These are phyloP conservation scores for Epinotia bilunana DNA, from an alignment of 2,888 invertebrate genomes.

Conservation along the genomic window DNA sequence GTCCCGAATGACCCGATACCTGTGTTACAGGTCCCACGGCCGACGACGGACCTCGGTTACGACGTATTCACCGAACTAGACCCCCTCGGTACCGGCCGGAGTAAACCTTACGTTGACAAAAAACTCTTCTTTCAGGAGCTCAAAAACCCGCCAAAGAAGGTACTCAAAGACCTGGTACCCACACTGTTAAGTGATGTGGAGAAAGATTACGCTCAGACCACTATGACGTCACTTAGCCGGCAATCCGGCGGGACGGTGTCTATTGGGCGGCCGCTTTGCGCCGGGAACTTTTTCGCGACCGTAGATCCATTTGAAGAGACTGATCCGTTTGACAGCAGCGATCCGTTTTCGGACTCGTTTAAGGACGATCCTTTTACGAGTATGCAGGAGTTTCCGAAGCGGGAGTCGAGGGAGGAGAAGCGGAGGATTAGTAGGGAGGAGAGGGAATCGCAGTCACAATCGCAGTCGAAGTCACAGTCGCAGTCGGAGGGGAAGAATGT, in stretches of 20 bases:
- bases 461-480: neutral
- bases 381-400: slow-evolving; percentile 73
- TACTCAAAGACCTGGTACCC: slow-evolving; percentile 92
- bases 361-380: slow-evolving; percentile 86
- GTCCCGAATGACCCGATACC: slow-evolving; percentile 50
- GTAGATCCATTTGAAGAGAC: slow-evolving; percentile 86
- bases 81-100: slow-evolving; percentile 95
- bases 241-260: slow-evolving; percentile 81
- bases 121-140: slow-evolving; percentile 98
- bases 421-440: slow-evolving; percentile 59
- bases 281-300: slow-evolving; percentile 74
- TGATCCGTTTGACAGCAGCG: slow-evolving; percentile 90
- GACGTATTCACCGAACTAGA: slow-evolving; percentile 97
- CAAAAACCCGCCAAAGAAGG: slow-evolving; percentile 97
- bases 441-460: slow-evolving; percentile 46
- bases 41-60: slow-evolving; percentile 80
- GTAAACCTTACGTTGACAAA: slow-evolving; percentile 96
- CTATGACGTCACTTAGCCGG: slow-evolving; percentile 77
- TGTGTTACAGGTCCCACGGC: slow-evolving; percentile 78
- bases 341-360: slow-evolving; percentile 86
- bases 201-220: slow-evolving; percentile 72
- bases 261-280: slow-evolving; percentile 69
- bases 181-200: slow-evolving; percentile 71
- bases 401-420: slow-evolving; percentile 56
- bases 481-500: slow-evolving; percentile 69